Evolutionary conservation across 1,140 invertebrate species (phyloP), one percentile per base, ranked within the genome.

Genomic region (Anthonomus grandis): DNA sequence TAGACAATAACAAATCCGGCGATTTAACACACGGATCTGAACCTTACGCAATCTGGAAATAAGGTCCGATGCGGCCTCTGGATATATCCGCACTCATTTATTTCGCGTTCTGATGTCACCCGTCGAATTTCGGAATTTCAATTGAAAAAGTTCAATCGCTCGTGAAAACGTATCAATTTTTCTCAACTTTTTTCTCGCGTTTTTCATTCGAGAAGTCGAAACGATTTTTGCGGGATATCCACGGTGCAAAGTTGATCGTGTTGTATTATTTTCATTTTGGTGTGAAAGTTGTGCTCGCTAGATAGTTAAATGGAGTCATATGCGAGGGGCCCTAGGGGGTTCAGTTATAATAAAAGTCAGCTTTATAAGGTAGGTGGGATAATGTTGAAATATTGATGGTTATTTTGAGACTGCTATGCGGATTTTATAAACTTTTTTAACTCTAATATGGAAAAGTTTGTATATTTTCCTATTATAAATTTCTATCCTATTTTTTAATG

Each of bases 41-140:
- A 58, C 60, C 60, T 57, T 53, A 50, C 55, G 46, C 25, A 46
- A 53, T 21, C 23, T 25, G n/a, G 23, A 22, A 41, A 55, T 58
- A 53, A 25, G 25, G 59, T n/a, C n/a, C n/a, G n/a, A 18, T 21
- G 12, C 39, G 17, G 36, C 18, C 38, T 38, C 18, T 13, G 34
- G 34, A 42, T 58, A 22, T 53, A 25, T 54, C 22, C 49, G 42
- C 39, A 19, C 24, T 8, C 36, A 63, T 60, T 65, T 65, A 63
- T 65, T 65, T 60, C 54, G 50, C 64, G 60, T 23, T 63, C 60
- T 65, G 64, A 63, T 63, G 53, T 65, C 64, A 63, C 54, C 48
- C 27, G 9, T 38, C n/a, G 34, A 18, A 23, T 36, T 34, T 49
- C 13, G 45, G 46, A 60, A 60, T 62, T 57, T 15, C 44, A 50